Percentiles rank a stretch among this genome's conserved stretches.
These are phyloP conservation scores for Rhinichthys klamathensis DNA, from an alignment of 2,113 vertebrate genomes.

Conservation along the genomic window DNA sequence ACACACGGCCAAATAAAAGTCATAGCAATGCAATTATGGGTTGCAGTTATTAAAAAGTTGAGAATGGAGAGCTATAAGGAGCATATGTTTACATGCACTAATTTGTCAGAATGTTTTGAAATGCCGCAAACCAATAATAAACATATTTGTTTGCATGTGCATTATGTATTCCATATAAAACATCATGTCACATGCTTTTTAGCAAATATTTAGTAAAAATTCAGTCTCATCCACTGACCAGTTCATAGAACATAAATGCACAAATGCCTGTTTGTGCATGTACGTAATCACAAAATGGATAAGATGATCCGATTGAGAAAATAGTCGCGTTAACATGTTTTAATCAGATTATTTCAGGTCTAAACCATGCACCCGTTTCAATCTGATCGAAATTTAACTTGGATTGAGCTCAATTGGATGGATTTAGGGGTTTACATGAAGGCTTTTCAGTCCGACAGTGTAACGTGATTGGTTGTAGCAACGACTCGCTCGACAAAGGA, in stretches of 20 bases:
- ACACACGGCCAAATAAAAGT: not conserved
- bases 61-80: not conserved
- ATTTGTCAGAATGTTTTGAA: too few relatives aligned
- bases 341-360: not conserved
- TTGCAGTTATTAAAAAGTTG: not conserved
- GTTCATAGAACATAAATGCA: not conserved
- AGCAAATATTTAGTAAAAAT: too few relatives aligned
- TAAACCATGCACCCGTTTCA: not conserved
- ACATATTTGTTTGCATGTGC: not conserved
- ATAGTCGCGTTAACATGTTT: not conserved
- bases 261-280: too few relatives aligned
- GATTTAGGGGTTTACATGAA: not conserved
- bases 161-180: not conserved
- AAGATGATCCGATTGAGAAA: too few relatives aligned
- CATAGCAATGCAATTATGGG: not conserved
- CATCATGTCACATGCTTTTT: too few relatives aligned
- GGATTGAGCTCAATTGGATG: not conserved
- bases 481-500: too few relatives aligned
- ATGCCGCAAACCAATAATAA: too few relatives aligned
- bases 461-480: too few relatives aligned
- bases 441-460: not conserved
- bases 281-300: not conserved
- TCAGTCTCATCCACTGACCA: not conserved
- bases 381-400: not conserved
- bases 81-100: not conserved